Conservation (phyloP, 2,888 invertebrate species). For the Altica lythri region DNA sequence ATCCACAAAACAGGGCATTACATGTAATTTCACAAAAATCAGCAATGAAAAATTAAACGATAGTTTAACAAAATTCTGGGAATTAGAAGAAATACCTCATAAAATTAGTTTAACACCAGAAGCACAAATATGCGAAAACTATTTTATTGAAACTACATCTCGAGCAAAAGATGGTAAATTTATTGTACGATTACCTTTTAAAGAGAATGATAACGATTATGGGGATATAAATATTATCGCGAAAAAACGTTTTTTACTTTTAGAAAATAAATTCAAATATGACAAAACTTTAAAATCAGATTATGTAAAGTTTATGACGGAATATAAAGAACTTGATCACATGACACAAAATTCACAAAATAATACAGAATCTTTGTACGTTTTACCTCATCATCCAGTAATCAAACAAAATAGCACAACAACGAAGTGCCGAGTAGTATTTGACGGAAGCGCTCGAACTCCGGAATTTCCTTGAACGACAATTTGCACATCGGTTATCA, state of each 20-base stretch:
- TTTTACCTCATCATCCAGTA: slow-evolving; percentile 29
- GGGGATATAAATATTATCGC: neutral
- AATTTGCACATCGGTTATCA: slow-evolving; percentile 15
- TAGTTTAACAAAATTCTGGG: slow-evolving; percentile 22
- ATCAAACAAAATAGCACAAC: slow-evolving; percentile 14
- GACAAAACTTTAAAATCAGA: slow-evolving; percentile 20
- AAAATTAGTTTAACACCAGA: neutral
- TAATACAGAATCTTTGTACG: slow-evolving; percentile 19
- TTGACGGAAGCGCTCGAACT: slow-evolving; percentile 24
- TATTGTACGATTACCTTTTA: slow-evolving; percentile 25
- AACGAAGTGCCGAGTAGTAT: slow-evolving; percentile 30
- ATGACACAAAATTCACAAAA: slow-evolving; percentile 19
- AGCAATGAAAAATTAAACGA: slow-evolving; percentile 8
- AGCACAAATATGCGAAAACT: slow-evolving; percentile 15
- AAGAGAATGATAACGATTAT: neutral
- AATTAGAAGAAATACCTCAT: slow-evolving; percentile 19
- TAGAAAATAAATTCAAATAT: slow-evolving; percentile 21
- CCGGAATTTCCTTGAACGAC: slow-evolving; percentile 25
- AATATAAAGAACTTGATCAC: slow-evolving; percentile 27
- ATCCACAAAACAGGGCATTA: neutral
- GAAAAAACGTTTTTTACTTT: neutral
- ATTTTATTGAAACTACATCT: slow-evolving; percentile 22
- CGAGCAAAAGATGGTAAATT: slow-evolving; percentile 19
- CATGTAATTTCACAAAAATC: slow-evolving; percentile 6
- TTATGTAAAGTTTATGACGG: slow-evolving; percentile 26